Base-by-base conservation (phyloP, 2,888 invertebrate species). In the Agrochola lota region DNA sequence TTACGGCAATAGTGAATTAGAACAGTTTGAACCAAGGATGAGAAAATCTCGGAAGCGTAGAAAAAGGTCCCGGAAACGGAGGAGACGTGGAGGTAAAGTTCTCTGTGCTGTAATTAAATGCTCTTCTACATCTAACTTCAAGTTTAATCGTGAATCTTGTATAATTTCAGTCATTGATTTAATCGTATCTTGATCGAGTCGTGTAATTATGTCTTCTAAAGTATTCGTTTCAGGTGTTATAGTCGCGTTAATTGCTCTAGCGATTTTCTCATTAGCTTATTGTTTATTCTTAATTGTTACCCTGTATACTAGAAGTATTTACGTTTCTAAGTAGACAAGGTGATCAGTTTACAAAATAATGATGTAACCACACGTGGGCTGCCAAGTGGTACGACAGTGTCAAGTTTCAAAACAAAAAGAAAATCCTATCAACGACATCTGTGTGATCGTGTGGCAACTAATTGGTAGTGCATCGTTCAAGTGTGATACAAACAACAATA, bases 291-390 rank as follows among this genome's bases (percentile, higher is more conserved):
- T 20, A 77, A 69, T 77, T 67, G 70, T 76, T 75, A 68, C 70
- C 76, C 60, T 77, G 69, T 70, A 66, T 35, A 81, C 71, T 67
- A 79, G 59, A 84, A 74, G 43, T 86, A 85, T 85, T 80, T 81
- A 77, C 67, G 73, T 72, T 80, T 83, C 77, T 73, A 71, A 81
- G 75, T 71, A 83, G 67, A 81, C 89, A 91, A 92, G 91, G 92
- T 90, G 87, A 88, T 80, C 40, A 60, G 71, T 86, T 80, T 81
- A 86, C 71, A 83, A n/a, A n/a, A n/a, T 30, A 75, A 85, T 91
- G 88, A 91, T 88, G 89, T 91, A 91, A 91, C 78, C 77, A 83
- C 84, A 86, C 77, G 89, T 88, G 85, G 87, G 88, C 80, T 88
- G 88, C 80, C 89, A 85, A 87, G 71, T 81, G 75, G 78, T 77